Conservation (phyloP, 1,140 invertebrate genomes). For the Doryteuthis pealeii region DNA sequence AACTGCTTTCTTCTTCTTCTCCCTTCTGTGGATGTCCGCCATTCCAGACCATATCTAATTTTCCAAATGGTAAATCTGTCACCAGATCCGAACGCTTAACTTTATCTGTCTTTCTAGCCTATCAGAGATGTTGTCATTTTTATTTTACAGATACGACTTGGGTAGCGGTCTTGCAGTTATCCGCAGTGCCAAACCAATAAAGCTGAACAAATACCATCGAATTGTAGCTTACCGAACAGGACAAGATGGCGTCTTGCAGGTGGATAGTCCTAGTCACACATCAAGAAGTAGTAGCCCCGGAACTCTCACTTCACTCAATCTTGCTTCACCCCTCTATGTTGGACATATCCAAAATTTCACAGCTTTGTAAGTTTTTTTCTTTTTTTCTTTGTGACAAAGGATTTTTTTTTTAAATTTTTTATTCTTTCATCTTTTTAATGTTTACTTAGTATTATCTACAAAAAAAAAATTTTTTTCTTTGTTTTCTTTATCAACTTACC, state of each 20-base stretch:
- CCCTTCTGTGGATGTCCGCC: too few species aligned
- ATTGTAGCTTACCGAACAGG: slow-evolving; percentile 82
- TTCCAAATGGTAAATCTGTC: too few species aligned
- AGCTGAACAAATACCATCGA: slow-evolving; percentile 75
- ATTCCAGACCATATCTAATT: too few species aligned
- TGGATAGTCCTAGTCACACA: slow-evolving; percentile 79
- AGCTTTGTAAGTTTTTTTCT: slow-evolving; percentile 44
- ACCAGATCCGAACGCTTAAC: too few species aligned
- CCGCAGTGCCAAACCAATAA: slow-evolving; percentile 73
- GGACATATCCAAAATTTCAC: slow-evolving; percentile 71
- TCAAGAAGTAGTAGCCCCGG: slow-evolving; percentile 75
- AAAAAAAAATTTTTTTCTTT: too few species aligned
- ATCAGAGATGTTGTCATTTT: slow-evolving; percentile 22
- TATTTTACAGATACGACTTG: slow-evolving; percentile 76
- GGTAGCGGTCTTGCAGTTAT: slow-evolving; percentile 81
- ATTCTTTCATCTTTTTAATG: too few species aligned
- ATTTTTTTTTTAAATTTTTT: too few species aligned
- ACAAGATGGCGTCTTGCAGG: slow-evolving; percentile 79
- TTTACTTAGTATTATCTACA: too few species aligned
- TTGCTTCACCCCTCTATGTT: slow-evolving; percentile 79
- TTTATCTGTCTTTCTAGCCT: too few species aligned
- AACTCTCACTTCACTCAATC: slow-evolving; percentile 78
- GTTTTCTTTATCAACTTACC: too few species aligned
- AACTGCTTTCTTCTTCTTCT: too few species aligned
- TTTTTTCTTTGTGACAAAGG: too few species aligned